A percentile compares a stretch with the other conserved stretches of the same genome.
Conservation (phyloP, 2,888 invertebrate species). For the Ornithoptera alexandrae region DNA sequence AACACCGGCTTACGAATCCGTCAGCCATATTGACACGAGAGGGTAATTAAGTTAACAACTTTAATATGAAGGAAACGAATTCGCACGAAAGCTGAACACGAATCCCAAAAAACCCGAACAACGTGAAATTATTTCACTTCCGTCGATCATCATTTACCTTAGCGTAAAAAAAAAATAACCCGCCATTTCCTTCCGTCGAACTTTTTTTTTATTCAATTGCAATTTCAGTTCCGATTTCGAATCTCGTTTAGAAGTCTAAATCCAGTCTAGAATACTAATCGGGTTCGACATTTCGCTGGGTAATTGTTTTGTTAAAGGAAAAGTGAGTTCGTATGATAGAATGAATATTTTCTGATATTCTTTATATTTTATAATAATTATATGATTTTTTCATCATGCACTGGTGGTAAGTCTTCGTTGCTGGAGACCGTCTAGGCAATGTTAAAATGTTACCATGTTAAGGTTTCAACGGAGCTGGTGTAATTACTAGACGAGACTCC, state of each 20-base stretch:
- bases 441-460: too few relatives aligned
- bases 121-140: slow-evolving; percentile 20
- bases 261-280: neutral
- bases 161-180: slow-evolving; percentile 13
- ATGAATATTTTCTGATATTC: too few relatives aligned
- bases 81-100: slow-evolving; percentile 18
- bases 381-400: too few relatives aligned
- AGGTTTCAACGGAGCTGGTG: too few relatives aligned
- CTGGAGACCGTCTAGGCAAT: too few relatives aligned
- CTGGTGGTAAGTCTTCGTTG: too few relatives aligned
- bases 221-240: slow-evolving; percentile 11
- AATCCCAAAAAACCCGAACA: slow-evolving; percentile 18
- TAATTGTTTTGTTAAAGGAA: too few relatives aligned
- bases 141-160: slow-evolving; percentile 25
- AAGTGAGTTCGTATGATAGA: too few relatives aligned
- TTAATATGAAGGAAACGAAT: slow-evolving; percentile 13
- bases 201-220: slow-evolving; percentile 6
- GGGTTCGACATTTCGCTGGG: neutral
- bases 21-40: slow-evolving; percentile 10
- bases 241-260: neutral
- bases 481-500: too few relatives aligned
- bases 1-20: slow-evolving; percentile 6
- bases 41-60: slow-evolving; percentile 28
- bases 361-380: too few relatives aligned
- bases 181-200: slow-evolving; percentile 16